Evolutionary conservation across 2,888 invertebrate genomes (phyloP), one percentile per base, ranked within the genome.

Genomic region (Elmis aenea): DNA sequence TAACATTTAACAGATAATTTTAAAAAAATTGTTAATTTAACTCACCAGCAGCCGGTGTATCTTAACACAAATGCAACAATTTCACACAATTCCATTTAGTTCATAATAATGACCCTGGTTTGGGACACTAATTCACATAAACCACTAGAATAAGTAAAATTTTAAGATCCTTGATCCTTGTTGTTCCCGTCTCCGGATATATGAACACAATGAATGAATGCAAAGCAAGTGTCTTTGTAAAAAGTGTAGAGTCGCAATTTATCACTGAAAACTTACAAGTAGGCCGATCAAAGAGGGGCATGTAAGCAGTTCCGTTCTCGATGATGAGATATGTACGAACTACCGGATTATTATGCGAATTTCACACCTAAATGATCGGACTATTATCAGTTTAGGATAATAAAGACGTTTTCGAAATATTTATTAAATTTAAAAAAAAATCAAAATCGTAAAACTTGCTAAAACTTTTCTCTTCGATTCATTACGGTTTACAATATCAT

Each of bases 261-360:
- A 41, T 36, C 37, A 23, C 16, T 37, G 41, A 43, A 45, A 47
- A 40, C 27, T 34, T 28, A 33, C 27, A 44, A 46, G 47, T 50
- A 42, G 50, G 37, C 28, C 48, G 44, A 26, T 25, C 22, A 38
- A 35, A 38, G 40, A 31, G 39, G 39, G 40, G 29, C 26, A 38
- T 24, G 26, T 13, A 18, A 46, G 34, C 46, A 43, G 43, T 46
- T 46, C 40, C 46, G 46, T 46, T 45, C 33, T 33, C 38, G 14
- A n/a, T n/a, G n/a, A n/a, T n/a, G n/a, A n/a, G n/a, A n/a, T n/a
- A n/a, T n/a, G n/a, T n/a, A n/a, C n/a, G n/a, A n/a, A n/a, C n/a
- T n/a, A n/a, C n/a, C n/a, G n/a, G n/a, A n/a, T n/a, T n/a, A n/a
- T n/a, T n/a, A n/a, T n/a, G n/a, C n/a, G n/a, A n/a, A n/a, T n/a